Conservation (phyloP, 2,888 invertebrate genomes). For the Volucella inanis region DNA sequence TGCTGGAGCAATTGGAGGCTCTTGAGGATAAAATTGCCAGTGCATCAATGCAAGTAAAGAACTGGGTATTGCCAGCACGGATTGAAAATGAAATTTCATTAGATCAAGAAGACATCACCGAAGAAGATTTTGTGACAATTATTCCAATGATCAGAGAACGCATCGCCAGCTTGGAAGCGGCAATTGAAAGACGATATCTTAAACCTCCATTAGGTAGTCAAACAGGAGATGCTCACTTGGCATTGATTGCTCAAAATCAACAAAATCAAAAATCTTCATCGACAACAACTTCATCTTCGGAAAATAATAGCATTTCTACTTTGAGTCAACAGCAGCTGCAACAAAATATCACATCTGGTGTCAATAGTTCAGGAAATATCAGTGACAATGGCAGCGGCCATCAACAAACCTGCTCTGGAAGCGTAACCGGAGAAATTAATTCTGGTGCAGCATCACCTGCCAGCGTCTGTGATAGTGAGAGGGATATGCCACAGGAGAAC, state of each 20-base stretch:
- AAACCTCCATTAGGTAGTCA: slow-evolving; percentile 92
- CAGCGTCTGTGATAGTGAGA: slow-evolving; percentile 82
- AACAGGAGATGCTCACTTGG: slow-evolving; percentile 86
- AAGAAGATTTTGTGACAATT: slow-evolving; percentile 85
- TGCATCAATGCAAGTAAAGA: slow-evolving; percentile 95
- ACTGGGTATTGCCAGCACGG: slow-evolving; percentile 90
- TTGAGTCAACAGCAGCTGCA: slow-evolving; percentile 81
- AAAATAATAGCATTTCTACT: slow-evolving; percentile 82
- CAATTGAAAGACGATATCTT: slow-evolving; percentile 95
- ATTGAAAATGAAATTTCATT: slow-evolving; percentile 84
- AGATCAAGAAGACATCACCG: slow-evolving; percentile 83
- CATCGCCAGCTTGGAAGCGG: slow-evolving; percentile 92
- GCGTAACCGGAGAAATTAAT: slow-evolving; percentile 57
- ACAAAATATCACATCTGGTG: slow-evolving; percentile 78
- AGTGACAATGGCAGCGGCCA: slow-evolving; percentile 78
- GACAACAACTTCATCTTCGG: slow-evolving; percentile 79
- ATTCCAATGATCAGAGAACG: slow-evolving; percentile 86
- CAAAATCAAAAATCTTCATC: slow-evolving; percentile 80
- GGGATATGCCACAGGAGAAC: slow-evolving; percentile 81
- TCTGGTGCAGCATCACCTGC: slow-evolving; percentile 78
- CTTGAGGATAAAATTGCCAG: slow-evolving; percentile 94
- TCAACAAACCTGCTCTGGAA: slow-evolving; percentile 57
- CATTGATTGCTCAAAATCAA: slow-evolving; percentile 84
- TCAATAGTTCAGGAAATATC: slow-evolving; percentile 80
- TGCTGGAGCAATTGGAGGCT: slow-evolving; percentile 92